Evolutionary conservation across 2,113 vertebrate species (phyloP).

Genomic region (Dasyprocta punctata): DNA sequence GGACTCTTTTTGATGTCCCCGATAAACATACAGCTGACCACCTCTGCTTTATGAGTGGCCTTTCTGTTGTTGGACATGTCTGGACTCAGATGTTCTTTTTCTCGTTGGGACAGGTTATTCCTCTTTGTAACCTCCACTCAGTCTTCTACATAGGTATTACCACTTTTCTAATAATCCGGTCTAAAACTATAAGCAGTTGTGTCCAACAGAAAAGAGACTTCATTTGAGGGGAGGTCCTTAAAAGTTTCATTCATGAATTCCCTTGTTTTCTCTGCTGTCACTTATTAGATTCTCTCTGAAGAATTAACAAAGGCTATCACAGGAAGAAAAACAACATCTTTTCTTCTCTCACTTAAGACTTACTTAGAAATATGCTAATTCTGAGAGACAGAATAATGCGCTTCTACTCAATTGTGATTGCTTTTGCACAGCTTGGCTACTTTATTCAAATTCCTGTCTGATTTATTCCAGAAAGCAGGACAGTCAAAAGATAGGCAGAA

Average conservation of each 20-base stretch:
- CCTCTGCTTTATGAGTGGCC: neutral
- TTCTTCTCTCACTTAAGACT: conserved; percentile 14
- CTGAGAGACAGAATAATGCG: neutral
- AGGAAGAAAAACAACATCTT: conserved; percentile 41
- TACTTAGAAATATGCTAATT: conserved; percentile 62
- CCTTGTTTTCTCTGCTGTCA: conserved; percentile 1
- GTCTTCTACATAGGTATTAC: neutral
- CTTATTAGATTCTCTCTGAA: neutral
- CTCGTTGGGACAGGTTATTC: neutral
- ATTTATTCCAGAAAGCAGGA: neutral
- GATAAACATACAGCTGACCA: neutral
- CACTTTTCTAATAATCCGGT: neutral
- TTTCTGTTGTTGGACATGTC: neutral
- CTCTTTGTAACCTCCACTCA: neutral
- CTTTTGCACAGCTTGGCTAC: neutral
- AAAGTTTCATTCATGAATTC: neutral
- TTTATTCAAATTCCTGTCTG: conserved; percentile 34
- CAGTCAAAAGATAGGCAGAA: neutral
- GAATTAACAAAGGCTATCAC: conserved; percentile 47
- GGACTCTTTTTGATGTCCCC: neutral
- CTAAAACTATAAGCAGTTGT: neutral
- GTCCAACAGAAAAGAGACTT: neutral
- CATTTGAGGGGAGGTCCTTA: neutral
- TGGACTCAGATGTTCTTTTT: neutral
- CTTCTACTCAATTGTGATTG: neutral